Evolutionary conservation across 2,113 vertebrate species (phyloP).

Genomic region (Aramus guarauna): DNA sequence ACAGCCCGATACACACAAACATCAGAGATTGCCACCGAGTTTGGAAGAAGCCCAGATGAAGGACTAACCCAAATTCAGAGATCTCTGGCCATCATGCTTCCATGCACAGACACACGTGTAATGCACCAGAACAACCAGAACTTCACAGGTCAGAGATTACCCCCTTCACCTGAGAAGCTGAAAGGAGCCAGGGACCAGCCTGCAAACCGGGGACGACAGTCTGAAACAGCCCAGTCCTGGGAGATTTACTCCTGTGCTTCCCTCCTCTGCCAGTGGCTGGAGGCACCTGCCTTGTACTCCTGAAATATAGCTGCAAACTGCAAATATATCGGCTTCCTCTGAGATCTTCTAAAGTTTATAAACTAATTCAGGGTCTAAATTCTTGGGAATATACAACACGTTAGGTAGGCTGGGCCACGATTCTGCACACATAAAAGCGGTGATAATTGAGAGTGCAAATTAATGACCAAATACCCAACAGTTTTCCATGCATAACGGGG

Average conservation of each 20-base stretch:
- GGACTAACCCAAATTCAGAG: not conserved
- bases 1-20: not conserved
- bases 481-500: not conserved
- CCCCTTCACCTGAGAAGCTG: not conserved
- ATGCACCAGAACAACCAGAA: not conserved
- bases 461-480: not conserved
- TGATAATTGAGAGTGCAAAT: not conserved
- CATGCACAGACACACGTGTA: not conserved
- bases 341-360: not conserved
- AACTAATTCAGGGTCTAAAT: not conserved
- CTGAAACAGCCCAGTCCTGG: not conserved
- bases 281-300: not conserved
- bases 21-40: fast-evolving
- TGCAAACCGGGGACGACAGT: not conserved
- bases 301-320: not conserved
- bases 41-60: not conserved
- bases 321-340: not conserved
- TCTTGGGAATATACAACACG: not conserved
- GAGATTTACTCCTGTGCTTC: not conserved
- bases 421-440: not conserved
- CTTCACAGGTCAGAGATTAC: not conserved
- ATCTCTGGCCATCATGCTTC: not conserved
- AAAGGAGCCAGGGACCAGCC: not conserved
- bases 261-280: not conserved
- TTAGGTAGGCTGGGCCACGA: not conserved